A percentile compares a stretch with the other conserved stretches of the same genome.
phyloP scores from a whole-genome alignment of 2,113 vertebrate genomes.

The Cyanistes caeruleus region DNA sequence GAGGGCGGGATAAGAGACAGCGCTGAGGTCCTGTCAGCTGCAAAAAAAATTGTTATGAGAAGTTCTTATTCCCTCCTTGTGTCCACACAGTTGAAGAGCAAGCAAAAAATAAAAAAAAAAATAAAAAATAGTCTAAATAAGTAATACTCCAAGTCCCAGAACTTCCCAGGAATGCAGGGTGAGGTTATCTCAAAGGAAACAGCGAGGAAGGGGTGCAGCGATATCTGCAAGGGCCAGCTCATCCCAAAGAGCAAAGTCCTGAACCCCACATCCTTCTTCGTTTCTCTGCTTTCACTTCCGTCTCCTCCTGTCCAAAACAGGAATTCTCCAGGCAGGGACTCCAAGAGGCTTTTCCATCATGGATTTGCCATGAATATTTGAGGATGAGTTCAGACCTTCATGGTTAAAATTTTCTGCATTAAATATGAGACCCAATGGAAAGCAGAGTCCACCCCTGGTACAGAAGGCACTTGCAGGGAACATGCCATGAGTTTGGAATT shows the following conservation, averaged over 20 bases:
- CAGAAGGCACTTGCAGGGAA: background rate
- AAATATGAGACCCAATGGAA: background rate
- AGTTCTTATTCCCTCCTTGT: background rate
- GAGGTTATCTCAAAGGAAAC: background rate
- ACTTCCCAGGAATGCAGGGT: background rate
- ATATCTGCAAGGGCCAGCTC: background rate
- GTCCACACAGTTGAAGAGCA: background rate
- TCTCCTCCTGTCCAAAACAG: background rate
- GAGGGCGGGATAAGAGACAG: background rate
- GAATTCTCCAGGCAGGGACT: background rate
- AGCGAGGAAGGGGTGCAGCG: rapidly evolving
- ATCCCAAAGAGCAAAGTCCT: background rate
- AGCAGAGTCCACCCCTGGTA: background rate
- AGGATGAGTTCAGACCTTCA: background rate
- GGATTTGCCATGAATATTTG: background rate
- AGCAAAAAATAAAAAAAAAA: background rate
- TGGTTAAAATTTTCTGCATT: background rate
- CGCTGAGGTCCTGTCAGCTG: rapidly evolving
- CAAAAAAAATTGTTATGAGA: background rate
- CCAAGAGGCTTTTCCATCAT: background rate
- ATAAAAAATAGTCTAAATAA: too few relatives aligned
- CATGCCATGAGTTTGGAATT: background rate
- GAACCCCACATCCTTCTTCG: background rate
- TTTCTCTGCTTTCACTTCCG: background rate
- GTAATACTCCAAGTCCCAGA: rapidly evolving